Evolutionary conservation across 2,797 vertebrate genomes (phyloP), one percentile per base, ranked within the genome.

Genomic region (Psittacula echo): DNA sequence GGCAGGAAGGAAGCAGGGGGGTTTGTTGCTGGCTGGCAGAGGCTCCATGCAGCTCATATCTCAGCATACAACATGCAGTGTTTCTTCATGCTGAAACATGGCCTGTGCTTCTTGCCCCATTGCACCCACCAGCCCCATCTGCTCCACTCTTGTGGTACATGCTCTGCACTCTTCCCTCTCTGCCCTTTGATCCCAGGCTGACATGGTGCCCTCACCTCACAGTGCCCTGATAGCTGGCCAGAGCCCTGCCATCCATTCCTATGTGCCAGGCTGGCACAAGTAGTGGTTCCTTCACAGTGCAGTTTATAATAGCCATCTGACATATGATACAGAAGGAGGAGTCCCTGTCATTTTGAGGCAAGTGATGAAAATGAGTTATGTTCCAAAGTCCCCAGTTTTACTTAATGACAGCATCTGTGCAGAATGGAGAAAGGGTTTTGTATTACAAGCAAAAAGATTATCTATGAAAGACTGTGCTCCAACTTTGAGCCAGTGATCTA

Each of bases 31-130:
- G n/a, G 22, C 39, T 76, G 58, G 14, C 7, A 4, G 77, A 26
- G 51, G 45, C 34, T 22, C 51, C 34, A 15, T 2, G 3, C 26
- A 24, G 53, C 39, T 44, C 17, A 13, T 39, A 30, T 18, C 48
- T 45, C 8, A 4, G 9, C n/a, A 18, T 14, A 16, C 0, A 1
- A 23, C 24, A 13, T 5, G 10, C 20, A 30, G 24, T 2, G 1
- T 30, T 73, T 84, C 45, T 67, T 20, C 2, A 7, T 5, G 11
- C 48, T n/a, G 47, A 77, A 73, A 48, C 2, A 2, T 8, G 5
- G 8, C 12, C n/a, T 17, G 7, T 30, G 39, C 5, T 48, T 24
- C 54, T 62, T 1, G 0, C 45, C 24, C n/a, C 26, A 19, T 13
- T 13, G 18, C n/a, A 72, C 14, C 11, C 47, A 34, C 53, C 53